These are phyloP conservation scores for Phthorimaea operculella DNA, from an alignment of 1,140 invertebrate genomes.

Conservation along the genomic window DNA sequence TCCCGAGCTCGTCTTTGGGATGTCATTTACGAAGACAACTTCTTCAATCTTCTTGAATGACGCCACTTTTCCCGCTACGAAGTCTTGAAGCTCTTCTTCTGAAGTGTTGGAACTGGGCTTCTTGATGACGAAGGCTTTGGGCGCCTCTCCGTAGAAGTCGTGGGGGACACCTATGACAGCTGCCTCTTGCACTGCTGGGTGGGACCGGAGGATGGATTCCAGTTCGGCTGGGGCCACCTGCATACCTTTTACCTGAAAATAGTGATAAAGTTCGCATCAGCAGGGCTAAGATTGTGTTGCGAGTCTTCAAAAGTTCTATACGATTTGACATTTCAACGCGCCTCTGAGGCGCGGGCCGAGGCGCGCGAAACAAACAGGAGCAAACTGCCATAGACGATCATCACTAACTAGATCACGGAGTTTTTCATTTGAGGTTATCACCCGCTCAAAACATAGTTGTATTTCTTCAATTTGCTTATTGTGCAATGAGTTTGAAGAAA, in stretches of 20 bases:
- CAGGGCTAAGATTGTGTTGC: too few relatives aligned
- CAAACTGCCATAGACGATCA: too few relatives aligned
- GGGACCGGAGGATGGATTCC: constrained; percentile 81
- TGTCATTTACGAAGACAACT: constrained; percentile 74
- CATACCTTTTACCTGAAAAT: constrained; percentile 69
- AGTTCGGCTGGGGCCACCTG: constrained; percentile 91
- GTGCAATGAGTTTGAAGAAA: too few relatives aligned
- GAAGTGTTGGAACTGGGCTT: constrained; percentile 57
- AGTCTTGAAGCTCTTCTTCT: constrained; percentile 69
- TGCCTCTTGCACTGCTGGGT: constrained; percentile 81
- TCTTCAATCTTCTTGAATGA: constrained; percentile 79
- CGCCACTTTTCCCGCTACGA: constrained; percentile 74
- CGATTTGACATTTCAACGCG: too few relatives aligned
- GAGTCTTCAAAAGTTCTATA: too few relatives aligned
- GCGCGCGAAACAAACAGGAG: too few relatives aligned
- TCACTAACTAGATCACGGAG: too few relatives aligned
- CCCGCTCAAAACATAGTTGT: too few relatives aligned
- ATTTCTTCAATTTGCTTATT: too few relatives aligned
- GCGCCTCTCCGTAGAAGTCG: constrained; percentile 80
- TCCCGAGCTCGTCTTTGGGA: constrained; percentile 81
- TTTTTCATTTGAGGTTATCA: too few relatives aligned
- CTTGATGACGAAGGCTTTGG: constrained; percentile 77
- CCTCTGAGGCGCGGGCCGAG: too few relatives aligned
- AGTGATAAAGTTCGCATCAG: too few relatives aligned
- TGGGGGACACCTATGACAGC: constrained; percentile 88